A percentile compares a stretch with the other conserved stretches of the same genome.
Evolutionary conservation across 1,140 invertebrate genomes (phyloP).

Genomic region (Vanessa tameamea): DNA sequence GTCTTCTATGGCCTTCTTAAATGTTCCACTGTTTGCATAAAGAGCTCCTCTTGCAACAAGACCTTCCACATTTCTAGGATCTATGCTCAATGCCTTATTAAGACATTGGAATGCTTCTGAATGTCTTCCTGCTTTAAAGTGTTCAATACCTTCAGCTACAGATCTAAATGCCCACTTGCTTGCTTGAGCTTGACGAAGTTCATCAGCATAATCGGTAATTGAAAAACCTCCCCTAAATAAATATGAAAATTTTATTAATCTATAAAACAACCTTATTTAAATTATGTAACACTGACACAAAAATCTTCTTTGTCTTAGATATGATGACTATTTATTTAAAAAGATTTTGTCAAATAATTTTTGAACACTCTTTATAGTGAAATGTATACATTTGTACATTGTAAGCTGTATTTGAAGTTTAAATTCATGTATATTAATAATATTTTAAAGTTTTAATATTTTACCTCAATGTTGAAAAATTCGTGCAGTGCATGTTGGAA

Average conservation of each 20-base stretch:
- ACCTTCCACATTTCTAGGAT: conserved; percentile 96
- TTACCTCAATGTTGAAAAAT: conserved; percentile 89
- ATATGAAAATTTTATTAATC: conserved; percentile 38
- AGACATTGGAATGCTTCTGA: conserved; percentile 97
- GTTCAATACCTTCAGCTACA: conserved; percentile 95
- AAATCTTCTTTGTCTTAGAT: too few species aligned
- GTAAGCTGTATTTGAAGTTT: not conserved
- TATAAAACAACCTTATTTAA: not conserved
- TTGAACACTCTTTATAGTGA: too few species aligned
- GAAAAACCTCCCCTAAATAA: conserved; percentile 86
- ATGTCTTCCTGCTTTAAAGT: conserved; percentile 94
- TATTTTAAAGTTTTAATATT: conserved; percentile 31
- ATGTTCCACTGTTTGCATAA: conserved; percentile 96
- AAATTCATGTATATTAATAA: not conserved
- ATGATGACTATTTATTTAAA: too few species aligned
- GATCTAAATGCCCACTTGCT: conserved; percentile 95
- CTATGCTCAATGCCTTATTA: conserved; percentile 95
- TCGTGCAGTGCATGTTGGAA: conserved; percentile 85
- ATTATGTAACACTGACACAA: too few species aligned
- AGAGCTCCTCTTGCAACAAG: conserved; percentile 95
- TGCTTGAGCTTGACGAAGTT: conserved; percentile 92
- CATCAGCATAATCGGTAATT: conserved; percentile 89
- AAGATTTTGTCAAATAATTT: too few species aligned
- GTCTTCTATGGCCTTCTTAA: conserved; percentile 95
- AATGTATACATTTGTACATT: too few species aligned